phyloP scores from a whole-genome alignment of 2,888 invertebrate genomes.

The Leucozona laternaria region DNA sequence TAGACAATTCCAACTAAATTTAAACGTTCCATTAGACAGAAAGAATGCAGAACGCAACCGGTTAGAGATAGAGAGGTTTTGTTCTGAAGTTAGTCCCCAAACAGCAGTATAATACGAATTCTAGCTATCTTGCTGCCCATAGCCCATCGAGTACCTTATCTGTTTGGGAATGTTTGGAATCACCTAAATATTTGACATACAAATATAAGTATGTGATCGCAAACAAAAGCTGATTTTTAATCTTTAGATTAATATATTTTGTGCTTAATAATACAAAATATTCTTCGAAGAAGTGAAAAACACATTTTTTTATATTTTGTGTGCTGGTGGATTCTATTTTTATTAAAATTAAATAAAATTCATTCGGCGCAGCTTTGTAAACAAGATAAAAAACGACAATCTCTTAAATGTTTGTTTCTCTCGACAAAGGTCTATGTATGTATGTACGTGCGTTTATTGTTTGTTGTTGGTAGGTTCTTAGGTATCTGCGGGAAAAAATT shows the following conservation, averaged over 20 bases:
- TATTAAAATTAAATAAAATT: slow-evolving; percentile 1
- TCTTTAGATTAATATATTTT: background rate
- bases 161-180: background rate
- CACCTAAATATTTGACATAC: background rate
- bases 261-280: background rate
- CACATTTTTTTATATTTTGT: background rate
- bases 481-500: background rate
- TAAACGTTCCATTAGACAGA: background rate
- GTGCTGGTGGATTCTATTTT: slow-evolving; percentile 20
- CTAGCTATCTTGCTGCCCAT: background rate
- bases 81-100: background rate
- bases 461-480: background rate
- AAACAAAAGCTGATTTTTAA: background rate
- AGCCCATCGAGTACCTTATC: background rate
- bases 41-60: background rate
- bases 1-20: background rate
- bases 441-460: slow-evolving; percentile 1
- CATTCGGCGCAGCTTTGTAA: slow-evolving; percentile 24
- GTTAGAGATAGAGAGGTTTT: background rate
- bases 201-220: background rate
- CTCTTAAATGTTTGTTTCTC: background rate
- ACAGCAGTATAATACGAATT: background rate
- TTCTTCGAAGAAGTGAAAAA: background rate
- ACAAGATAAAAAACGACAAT: slow-evolving; percentile 32
- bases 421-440: background rate